These are phyloP conservation scores for Galemys pyrenaicus DNA, from an alignment of 2,113 vertebrate species.

Conservation along the genomic window DNA sequence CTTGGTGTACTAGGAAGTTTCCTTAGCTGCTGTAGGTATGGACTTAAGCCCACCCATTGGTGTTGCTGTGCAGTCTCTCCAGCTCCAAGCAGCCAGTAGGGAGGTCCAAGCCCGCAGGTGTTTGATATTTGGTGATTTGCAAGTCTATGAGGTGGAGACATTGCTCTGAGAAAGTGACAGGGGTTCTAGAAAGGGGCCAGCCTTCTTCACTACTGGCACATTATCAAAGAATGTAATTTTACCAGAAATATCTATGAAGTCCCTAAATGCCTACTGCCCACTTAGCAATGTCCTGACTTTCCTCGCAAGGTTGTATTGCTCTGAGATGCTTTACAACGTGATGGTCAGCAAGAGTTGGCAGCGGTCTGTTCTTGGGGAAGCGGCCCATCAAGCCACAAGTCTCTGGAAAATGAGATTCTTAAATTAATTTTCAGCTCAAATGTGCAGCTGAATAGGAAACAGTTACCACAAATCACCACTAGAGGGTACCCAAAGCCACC, in stretches of 20 bases:
- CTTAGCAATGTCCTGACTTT: neutral
- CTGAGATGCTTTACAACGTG: neutral
- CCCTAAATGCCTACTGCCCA: too few species aligned
- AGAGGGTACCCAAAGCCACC: neutral
- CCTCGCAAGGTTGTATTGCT: neutral
- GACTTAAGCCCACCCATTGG: accelerated
- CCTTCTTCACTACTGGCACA: accelerated
- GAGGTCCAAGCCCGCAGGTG: neutral
- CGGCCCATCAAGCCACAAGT: neutral
- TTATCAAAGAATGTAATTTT: neutral
- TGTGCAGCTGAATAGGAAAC: neutral
- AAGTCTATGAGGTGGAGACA: neutral
- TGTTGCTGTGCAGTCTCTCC: neutral
- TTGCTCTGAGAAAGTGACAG: neutral
- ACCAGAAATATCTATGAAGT: neutral
- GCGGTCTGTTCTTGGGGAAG: neutral
- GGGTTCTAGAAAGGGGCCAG: neutral
- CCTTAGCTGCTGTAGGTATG: neutral
- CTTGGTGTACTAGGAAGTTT: accelerated
- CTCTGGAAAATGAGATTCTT: neutral
- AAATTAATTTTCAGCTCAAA: neutral
- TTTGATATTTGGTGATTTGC: neutral
- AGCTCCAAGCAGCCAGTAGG: neutral
- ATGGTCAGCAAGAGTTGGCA: neutral
- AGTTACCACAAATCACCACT: neutral